Evolutionary conservation across 2,113 vertebrate genomes (phyloP).

Genomic region (Jaculus jaculus): DNA sequence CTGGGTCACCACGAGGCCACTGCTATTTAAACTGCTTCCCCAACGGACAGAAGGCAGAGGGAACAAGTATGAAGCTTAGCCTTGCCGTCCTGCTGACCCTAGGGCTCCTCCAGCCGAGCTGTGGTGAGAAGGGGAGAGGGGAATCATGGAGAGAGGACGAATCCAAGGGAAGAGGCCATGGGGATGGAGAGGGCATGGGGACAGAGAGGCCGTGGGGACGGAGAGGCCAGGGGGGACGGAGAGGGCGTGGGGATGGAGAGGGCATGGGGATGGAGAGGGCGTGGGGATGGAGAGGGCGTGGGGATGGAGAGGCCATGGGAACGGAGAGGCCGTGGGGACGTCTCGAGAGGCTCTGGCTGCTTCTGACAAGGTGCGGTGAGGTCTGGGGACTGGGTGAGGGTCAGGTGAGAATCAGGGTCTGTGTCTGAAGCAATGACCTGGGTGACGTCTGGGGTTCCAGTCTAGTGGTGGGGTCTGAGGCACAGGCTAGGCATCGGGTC

Average conservation of each 20-base stretch:
- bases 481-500: too few species aligned
- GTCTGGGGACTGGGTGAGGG: too few species aligned
- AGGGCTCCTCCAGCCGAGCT: not conserved
- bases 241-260: too few species aligned
- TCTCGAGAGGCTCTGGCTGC: not conserved
- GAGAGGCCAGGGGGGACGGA: rapidly evolving
- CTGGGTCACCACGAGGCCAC: not conserved
- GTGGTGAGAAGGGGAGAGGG: not conserved
- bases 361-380: not conserved
- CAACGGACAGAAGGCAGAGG: too few species aligned
- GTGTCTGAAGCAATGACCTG: too few species aligned
- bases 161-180: rapidly evolving
- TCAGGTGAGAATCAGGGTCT: too few species aligned
- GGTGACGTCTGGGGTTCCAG: too few species aligned
- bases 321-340: too few species aligned
- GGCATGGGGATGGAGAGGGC: not conserved
- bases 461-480: too few species aligned
- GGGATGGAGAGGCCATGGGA: rapidly evolving
- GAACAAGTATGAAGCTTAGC: not conserved
- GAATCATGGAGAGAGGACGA: rapidly evolving
- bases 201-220: rapidly evolving
- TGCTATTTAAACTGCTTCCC: conserved; percentile 54
- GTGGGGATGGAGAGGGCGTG: not conserved
- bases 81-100: conserved; percentile 27
- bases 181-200: rapidly evolving